phyloP scores from a whole-genome alignment of 1,140 invertebrate genomes.

The Drosophila persimilis region DNA sequence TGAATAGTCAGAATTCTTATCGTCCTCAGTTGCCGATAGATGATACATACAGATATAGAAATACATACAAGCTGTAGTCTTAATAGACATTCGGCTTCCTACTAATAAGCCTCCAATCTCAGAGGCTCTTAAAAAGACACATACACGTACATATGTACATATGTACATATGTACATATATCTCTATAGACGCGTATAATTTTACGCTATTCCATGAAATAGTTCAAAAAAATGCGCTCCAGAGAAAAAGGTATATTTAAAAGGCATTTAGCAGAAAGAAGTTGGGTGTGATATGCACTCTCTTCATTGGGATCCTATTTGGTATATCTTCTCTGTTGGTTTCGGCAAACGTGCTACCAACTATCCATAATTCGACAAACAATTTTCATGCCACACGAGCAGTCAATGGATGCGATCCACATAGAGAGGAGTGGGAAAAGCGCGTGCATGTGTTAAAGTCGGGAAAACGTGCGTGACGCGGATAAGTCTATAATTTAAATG shows the following conservation, averaged over 20 bases:
- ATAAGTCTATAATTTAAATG: constrained; percentile 60
- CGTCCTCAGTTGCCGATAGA: too few relatives aligned
- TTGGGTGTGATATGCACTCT: too few relatives aligned
- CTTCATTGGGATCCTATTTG: background rate
- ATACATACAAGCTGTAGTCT: too few relatives aligned
- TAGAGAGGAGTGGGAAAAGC: constrained; percentile 24
- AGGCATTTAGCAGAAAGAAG: too few relatives aligned
- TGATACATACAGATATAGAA: too few relatives aligned
- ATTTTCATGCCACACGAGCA: constrained; percentile 25
- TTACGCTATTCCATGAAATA: background rate
- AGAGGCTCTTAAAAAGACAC: too few relatives aligned
- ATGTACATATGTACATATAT: too few relatives aligned
- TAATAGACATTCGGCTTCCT: too few relatives aligned
- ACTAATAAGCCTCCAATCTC: too few relatives aligned
- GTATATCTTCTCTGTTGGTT: constrained; percentile 2
- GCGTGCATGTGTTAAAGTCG: constrained; percentile 26
- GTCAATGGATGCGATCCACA: constrained; percentile 4
- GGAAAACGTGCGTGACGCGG: constrained; percentile 34
- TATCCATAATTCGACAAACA: constrained; percentile 43
- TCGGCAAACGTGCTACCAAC: constrained; percentile 17
- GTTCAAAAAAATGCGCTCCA: background rate
- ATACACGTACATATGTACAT: too few relatives aligned
- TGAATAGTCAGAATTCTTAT: background rate
- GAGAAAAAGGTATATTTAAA: too few relatives aligned
- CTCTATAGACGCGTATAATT: too few relatives aligned